Conservation (phyloP, 2,888 invertebrate species). For the Drosophila quinaria region DNA sequence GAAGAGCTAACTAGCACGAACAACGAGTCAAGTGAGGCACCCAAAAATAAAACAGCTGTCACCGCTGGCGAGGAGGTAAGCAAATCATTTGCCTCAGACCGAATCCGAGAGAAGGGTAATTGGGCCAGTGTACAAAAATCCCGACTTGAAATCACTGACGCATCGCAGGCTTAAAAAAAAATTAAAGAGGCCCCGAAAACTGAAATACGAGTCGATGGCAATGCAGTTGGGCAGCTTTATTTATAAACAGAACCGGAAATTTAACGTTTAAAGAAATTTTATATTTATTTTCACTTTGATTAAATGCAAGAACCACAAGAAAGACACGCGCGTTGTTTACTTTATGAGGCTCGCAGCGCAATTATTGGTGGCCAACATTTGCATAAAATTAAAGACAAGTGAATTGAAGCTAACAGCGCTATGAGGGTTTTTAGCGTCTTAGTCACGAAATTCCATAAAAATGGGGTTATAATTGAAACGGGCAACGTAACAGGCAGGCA, state of each 20-base stretch:
- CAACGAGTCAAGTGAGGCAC: constrained; percentile 48
- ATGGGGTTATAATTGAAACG: constrained; percentile 39
- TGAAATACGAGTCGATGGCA: constrained; percentile 59
- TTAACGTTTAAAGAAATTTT: constrained; percentile 52
- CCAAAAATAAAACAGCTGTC: constrained; percentile 71
- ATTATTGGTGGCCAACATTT: constrained; percentile 50
- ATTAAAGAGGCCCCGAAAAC: constrained; percentile 18
- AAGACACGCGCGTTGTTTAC: constrained; percentile 69
- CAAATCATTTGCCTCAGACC: constrained; percentile 18
- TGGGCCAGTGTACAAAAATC: constrained; percentile 52
- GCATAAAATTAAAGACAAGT: constrained; percentile 67
- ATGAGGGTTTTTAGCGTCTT: constrained; percentile 59
- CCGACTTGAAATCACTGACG: constrained; percentile 47
- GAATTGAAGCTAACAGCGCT: constrained; percentile 24
- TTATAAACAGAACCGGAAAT: constrained; percentile 76
- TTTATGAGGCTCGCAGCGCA: constrained; percentile 61
- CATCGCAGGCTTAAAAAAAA: constrained; percentile 29
- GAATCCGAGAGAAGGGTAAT: constrained; percentile 40
- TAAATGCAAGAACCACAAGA: constrained; percentile 68
- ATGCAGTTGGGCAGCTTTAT: constrained; percentile 54
- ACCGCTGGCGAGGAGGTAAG: constrained; percentile 66
- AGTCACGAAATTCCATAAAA: constrained; percentile 71
- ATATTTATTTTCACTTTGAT: constrained; percentile 78
- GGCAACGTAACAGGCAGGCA: constrained; percentile 27
- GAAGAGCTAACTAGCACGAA: constrained; percentile 48